These are phyloP conservation scores for Scrobipalpa costella DNA, from an alignment of 2,888 invertebrate genomes.

Conservation along the genomic window DNA sequence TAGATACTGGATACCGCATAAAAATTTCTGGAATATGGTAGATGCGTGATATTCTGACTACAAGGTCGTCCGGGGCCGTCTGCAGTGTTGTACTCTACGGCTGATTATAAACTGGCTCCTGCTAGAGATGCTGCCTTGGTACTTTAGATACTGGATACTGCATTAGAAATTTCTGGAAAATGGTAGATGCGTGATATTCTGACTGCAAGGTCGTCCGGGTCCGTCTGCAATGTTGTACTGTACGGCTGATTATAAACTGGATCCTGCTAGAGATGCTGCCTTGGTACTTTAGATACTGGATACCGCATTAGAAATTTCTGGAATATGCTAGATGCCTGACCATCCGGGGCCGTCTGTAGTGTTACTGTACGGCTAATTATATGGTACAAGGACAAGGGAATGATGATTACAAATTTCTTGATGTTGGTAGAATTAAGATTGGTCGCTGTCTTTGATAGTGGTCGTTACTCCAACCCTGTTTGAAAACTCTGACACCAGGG, in stretches of 20 bases:
- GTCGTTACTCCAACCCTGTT: too few species aligned
- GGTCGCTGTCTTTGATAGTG: too few species aligned
- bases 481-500: too few species aligned
- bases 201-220: background rate
- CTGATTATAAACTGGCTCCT: background rate
- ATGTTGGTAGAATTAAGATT: too few species aligned
- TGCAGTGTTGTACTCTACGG: background rate
- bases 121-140: background rate
- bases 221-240: background rate
- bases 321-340: background rate
- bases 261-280: background rate
- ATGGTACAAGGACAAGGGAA: background rate
- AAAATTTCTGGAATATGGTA: background rate
- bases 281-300: background rate
- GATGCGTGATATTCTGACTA: background rate
- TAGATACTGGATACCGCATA: background rate
- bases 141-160: background rate
- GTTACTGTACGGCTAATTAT: background rate
- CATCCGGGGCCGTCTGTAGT: background rate
- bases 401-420: too few species aligned
- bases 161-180: too few species aligned
- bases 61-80: background rate
- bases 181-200: too few species aligned
- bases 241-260: background rate
- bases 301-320: background rate